Percentiles rank a stretch among this genome's conserved stretches.
Evolutionary conservation across 2,888 invertebrate species (phyloP).

Genomic region (Axea sp.): DNA sequence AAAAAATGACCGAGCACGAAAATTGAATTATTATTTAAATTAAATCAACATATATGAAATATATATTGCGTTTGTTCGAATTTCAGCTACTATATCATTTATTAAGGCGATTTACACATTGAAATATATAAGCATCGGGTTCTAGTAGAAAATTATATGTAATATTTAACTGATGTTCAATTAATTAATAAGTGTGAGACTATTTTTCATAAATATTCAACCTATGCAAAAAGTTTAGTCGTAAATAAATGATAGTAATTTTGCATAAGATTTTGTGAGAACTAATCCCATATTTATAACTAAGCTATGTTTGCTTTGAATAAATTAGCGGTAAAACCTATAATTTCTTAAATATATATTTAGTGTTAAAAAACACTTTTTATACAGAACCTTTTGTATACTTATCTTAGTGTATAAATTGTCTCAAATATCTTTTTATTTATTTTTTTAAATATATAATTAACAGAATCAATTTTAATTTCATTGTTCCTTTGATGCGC

Average conservation of each 20-base stretch:
- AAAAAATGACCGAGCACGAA: slow-evolving; percentile 26
- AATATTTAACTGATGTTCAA: not conserved
- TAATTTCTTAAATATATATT: too few species aligned
- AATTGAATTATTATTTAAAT: slow-evolving; percentile 14
- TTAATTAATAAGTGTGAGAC: not conserved
- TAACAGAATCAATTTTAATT: not conserved
- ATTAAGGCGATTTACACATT: slow-evolving; percentile 3
- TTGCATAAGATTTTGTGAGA: not conserved
- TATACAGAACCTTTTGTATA: not conserved
- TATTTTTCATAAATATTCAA: too few species aligned
- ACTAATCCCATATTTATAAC: not conserved
- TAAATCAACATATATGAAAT: slow-evolving; percentile 19
- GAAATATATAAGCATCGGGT: not conserved
- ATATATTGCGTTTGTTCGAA: slow-evolving; percentile 29
- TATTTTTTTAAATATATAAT: slow-evolving; percentile 1
- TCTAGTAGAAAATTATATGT: slow-evolving; percentile 1
- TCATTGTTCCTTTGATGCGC: slow-evolving; percentile 44
- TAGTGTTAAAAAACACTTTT: too few species aligned
- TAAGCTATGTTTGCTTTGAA: too few species aligned
- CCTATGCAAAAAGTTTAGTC: not conserved
- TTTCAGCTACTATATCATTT: slow-evolving; percentile 9
- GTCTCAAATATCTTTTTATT: not conserved
- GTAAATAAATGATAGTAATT: not conserved
- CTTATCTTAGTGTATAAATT: slow-evolving; percentile 8
- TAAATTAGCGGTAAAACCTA: too few species aligned